A percentile compares a stretch with the other conserved stretches of the same genome.
Conservation (phyloP, 2,797 vertebrate species). For the Diplodus puntazzo region DNA sequence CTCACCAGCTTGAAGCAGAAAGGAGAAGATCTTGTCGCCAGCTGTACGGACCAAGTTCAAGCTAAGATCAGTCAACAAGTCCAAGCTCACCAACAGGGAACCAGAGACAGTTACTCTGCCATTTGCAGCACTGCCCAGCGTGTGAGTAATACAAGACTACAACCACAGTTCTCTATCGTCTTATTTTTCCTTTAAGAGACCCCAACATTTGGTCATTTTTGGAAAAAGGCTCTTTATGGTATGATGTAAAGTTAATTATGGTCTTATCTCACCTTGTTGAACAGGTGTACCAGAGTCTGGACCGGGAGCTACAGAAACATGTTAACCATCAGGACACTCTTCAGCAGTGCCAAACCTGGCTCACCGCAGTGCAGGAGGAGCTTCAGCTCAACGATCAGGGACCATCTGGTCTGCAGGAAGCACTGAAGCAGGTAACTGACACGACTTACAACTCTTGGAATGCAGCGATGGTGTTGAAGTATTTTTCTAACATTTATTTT, state of each 20-base stretch:
- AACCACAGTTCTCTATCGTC: background rate
- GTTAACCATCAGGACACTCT: constrained; percentile 95
- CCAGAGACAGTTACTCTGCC: constrained; percentile 95
- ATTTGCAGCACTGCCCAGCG: constrained; percentile 97
- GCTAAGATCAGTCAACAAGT: constrained; percentile 92
- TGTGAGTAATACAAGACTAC: constrained; percentile 81
- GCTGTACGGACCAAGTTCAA: constrained; percentile 92
- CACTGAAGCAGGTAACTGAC: constrained; percentile 90
- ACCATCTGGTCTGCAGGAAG: constrained; percentile 91
- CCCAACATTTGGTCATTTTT: background rate
- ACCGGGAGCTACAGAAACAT: constrained; percentile 95
- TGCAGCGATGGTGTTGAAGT: accelerated
- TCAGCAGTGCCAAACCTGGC: constrained; percentile 95
- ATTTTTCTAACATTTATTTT: background rate
- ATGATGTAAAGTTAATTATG: background rate
- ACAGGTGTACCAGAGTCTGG: constrained; percentile 96
- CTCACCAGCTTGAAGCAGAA: constrained; percentile 89
- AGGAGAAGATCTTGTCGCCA: constrained; percentile 89
- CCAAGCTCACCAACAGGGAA: constrained; percentile 92
- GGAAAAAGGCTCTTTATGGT: background rate
- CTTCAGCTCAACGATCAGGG: constrained; percentile 86
- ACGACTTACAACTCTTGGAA: background rate
- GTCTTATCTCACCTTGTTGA: constrained; percentile 9
- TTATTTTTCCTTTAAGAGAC: background rate
- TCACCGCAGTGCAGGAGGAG: constrained; percentile 90